Conservation (phyloP, 1,140 invertebrate species). For the Vollenhovia emeryi region DNA sequence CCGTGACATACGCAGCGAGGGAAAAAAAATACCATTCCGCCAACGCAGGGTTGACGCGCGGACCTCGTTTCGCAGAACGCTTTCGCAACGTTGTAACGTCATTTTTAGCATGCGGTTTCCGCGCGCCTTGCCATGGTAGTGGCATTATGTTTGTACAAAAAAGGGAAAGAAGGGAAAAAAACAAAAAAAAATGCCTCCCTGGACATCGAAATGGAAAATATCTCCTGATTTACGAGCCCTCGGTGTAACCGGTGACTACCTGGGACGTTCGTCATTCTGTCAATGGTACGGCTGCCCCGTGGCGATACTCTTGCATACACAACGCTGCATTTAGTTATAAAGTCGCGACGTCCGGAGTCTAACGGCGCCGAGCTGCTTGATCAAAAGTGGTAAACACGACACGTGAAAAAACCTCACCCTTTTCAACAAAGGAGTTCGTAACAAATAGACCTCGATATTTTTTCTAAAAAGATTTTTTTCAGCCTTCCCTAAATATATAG, state of each 20-base stretch:
- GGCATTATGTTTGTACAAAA: constrained; percentile 42
- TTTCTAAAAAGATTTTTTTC: not conserved
- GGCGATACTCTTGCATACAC: constrained; percentile 63
- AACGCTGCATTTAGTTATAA: constrained; percentile 50
- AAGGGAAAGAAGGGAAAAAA: not conserved
- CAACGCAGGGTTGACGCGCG: constrained; percentile 5
- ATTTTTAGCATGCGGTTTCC: constrained; percentile 42
- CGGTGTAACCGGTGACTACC: constrained; percentile 66
- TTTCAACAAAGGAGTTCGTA: not conserved
- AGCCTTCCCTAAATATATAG: not conserved
- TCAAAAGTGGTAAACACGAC: not conserved
- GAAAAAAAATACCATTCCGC: constrained; percentile 15
- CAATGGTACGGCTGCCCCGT: constrained; percentile 59
- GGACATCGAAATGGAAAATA: constrained; percentile 68
- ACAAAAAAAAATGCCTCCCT: constrained; percentile 32
- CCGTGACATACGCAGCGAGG: constrained; percentile 30
- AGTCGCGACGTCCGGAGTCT: not conserved
- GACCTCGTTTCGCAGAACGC: constrained; percentile 26
- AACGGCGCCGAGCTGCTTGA: not conserved
- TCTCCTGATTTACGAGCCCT: constrained; percentile 69
- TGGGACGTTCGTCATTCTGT: constrained; percentile 72
- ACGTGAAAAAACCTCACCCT: not conserved
- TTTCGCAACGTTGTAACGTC: constrained; percentile 20
- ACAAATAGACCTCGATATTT: not conserved
- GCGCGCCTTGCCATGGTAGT: not conserved